Evolutionary conservation across 2,888 invertebrate species (phyloP), one percentile per base, ranked within the genome.

Genomic region (Atethmia centrago): DNA sequence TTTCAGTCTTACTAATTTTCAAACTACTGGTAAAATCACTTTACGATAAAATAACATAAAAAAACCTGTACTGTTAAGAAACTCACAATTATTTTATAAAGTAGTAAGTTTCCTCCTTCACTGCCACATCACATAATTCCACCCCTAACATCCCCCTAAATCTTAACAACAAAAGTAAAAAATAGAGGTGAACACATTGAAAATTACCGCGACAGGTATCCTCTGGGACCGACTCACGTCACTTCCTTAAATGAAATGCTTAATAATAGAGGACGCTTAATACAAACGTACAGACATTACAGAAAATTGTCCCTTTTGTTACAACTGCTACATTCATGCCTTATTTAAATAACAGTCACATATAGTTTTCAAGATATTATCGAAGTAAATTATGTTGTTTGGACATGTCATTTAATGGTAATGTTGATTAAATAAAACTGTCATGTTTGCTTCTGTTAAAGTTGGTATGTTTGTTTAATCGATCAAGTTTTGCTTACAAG

Each of bases 161-260:
- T 94, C 93, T 88, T 89, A 90, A 90, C 85, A 90, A 91, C 88
- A 90, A 90, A 90, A 88, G 87, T 85, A 88, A 89, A 89, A 89
- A 90, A 91, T 91, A 90, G 89, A 91, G 89, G 88, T 89, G 84
- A 91, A 90, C 90, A 91, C 90, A 92, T 92, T 89, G 91, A 91
- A 91, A 94, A 95, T 95, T 93, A 95, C 93, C 89, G 90, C 89
- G 95, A 96, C 95, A 95, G 95, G 93, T 93, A 93, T 91, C 96
- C 90, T 93, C 55, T 40, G 95, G 93, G 96, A 94, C 86, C 62
- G 79, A 85, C 90, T 88, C 90, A 89, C 88, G 90, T 91, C 91
- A 91, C 91, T 86, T 92, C 88, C 92, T 93, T 94, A 94, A 95
- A 95, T 95, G 94, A 95, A 94, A 93, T 93, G 90, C 93, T 93